Percentiles rank a stretch among this genome's conserved stretches.
Evolutionary conservation across 2,797 vertebrate species (phyloP).

Genomic region (Macroramphosus scolopax): DNA sequence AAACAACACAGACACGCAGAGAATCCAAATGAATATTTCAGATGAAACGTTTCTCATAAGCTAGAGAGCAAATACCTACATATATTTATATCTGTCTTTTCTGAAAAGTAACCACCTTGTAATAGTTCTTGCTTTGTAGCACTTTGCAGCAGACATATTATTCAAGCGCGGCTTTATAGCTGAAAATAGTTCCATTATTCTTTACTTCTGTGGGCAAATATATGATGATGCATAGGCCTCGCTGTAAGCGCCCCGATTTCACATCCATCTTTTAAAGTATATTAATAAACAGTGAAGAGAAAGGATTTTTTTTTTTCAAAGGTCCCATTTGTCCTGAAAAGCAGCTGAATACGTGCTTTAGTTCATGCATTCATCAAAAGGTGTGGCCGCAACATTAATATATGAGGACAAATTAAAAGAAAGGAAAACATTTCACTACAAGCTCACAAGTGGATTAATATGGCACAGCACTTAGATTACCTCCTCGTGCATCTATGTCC

Average conservation of each 20-base stretch:
- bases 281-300: constrained; percentile 83
- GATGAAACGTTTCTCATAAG: constrained; percentile 31
- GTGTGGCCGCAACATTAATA: constrained; percentile 66
- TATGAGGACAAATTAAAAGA: constrained; percentile 64
- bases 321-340: constrained; percentile 79
- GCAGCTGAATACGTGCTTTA: constrained; percentile 79
- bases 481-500: too few species aligned
- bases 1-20: constrained; percentile 21
- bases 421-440: constrained; percentile 38
- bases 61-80: constrained; percentile 48
- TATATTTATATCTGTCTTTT: constrained; percentile 77
- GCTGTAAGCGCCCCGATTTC: constrained; percentile 60
- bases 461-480: constrained; percentile 37
- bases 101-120: constrained; percentile 79
- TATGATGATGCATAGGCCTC: constrained; percentile 74
- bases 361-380: constrained; percentile 77
- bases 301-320: constrained; percentile 75
- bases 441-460: constrained; percentile 59
- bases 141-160: constrained; percentile 79
- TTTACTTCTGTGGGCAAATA: constrained; percentile 74
- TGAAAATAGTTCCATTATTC: constrained; percentile 81
- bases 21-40: constrained; percentile 33
- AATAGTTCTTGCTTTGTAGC: constrained; percentile 80
- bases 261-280: constrained; percentile 83
- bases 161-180: constrained; percentile 76